Base-by-base conservation (phyloP, 2,113 vertebrate genomes). In the Prionailurus bengalensis region DNA sequence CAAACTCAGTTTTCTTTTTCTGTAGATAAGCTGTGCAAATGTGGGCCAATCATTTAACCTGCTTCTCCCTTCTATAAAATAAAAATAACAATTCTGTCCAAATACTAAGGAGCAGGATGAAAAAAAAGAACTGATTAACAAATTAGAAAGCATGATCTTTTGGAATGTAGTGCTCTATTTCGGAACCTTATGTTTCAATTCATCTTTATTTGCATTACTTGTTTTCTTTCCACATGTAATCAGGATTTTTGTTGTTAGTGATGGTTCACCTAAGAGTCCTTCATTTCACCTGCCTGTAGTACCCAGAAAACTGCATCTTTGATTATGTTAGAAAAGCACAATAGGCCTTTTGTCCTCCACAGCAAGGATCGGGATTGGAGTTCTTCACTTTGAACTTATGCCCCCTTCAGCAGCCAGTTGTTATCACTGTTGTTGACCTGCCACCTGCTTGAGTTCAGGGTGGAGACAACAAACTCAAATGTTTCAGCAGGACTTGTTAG, bases 151-250 rank as follows among this genome's bases (percentile, higher is more conserved):
- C 70, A 93, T 33, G 42, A 84, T 70, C 89, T 11, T 91, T 80
- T 80, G 89, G 14, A 95, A 82, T 36, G 81, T 33, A 95, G 39
- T 53, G 4, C 39, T 93, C n/a, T 85, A 53, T 94, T 96, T 92
- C 74, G 31, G 74, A 97, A 87, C 19, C 36, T 94, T 82, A 63
- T 70, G 68, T 87, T 92, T 93, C 53, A 88, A 25, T 85, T 95
- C 39, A 84, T 4, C 42, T 96, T 93, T 92, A 80, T 55, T 88
- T 88, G n/a, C n/a, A 84, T 74, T 71, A 17, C 13, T 97, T 95
- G 48, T 96, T 96, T 96, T 88, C 88, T 97, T 95, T 93, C 91
- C 80, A 71, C 19, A 82, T 61, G n/a, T 74, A 94, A 94, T 84
- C 51, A 95, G 84, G 45, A 68, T 71, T 90, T 86, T 74, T 95